Conservation (phyloP, 1,140 invertebrate genomes). For the Saccostrea glomerata region DNA sequence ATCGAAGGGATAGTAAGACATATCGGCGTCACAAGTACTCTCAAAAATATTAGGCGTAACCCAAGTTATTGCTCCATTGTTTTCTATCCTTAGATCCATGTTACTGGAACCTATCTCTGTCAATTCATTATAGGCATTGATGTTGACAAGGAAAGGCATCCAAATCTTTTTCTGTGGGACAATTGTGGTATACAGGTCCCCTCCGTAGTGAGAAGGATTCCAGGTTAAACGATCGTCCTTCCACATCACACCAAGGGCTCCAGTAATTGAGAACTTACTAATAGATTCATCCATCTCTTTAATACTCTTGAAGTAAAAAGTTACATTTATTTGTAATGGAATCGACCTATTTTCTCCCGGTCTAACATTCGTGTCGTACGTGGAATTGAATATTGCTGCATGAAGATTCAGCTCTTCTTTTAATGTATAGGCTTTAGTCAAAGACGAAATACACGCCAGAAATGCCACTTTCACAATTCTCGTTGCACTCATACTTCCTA, state of each 20-base stretch:
- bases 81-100: not conserved
- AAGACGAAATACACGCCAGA: not conserved
- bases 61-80: slow-evolving; percentile 27
- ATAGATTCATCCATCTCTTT: slow-evolving; percentile 20
- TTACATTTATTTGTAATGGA: slow-evolving; percentile 17
- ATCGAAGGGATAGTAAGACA: slow-evolving; percentile 43
- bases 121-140: not conserved
- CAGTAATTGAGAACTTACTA: slow-evolving; percentile 8
- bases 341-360: slow-evolving; percentile 6
- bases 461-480: not conserved
- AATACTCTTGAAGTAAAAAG: slow-evolving; percentile 33
- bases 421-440: not conserved
- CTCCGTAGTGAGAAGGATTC: slow-evolving; percentile 26
- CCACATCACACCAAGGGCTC: slow-evolving; percentile 10
- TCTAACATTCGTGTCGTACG: not conserved
- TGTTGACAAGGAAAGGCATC: slow-evolving; percentile 34
- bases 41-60: not conserved
- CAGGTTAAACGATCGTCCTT: slow-evolving; percentile 30
- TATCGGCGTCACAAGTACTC: slow-evolving; percentile 25
- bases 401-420: not conserved
- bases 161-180: slow-evolving; percentile 41
- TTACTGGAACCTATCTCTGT: slow-evolving; percentile 14
- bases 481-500: too few relatives aligned
- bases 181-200: not conserved
- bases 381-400: not conserved